phyloP scores from a whole-genome alignment of 2,797 vertebrate genomes.

The Esox masquinongy region DNA sequence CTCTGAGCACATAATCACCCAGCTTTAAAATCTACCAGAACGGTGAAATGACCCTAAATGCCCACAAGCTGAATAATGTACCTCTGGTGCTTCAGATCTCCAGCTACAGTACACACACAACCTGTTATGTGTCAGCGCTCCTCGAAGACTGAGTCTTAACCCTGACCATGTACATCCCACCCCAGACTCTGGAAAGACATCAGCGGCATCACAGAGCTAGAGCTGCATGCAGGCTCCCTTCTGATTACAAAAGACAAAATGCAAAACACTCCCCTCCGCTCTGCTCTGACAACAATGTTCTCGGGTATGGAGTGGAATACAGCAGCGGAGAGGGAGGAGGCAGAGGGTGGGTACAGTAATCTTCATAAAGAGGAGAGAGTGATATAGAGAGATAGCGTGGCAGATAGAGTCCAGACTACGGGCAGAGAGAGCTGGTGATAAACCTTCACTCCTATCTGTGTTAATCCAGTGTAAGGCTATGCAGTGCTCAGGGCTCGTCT shows the following conservation, averaged over 20 bases:
- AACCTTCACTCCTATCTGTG: slow-evolving; percentile 19
- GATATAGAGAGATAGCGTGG: slow-evolving; percentile 14
- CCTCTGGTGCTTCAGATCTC: not conserved
- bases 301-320: not conserved
- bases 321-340: not conserved
- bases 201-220: not conserved
- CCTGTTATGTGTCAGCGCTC: slow-evolving; percentile 15
- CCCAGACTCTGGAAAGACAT: not conserved
- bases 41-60: slow-evolving; percentile 19
- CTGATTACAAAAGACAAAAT: not conserved
- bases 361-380: not conserved
- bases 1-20: slow-evolving; percentile 25
- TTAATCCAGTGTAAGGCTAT: slow-evolving; percentile 32
- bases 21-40: slow-evolving; percentile 13
- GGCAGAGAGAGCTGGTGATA: slow-evolving; percentile 16
- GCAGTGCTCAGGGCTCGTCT: slow-evolving; percentile 25
- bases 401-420: slow-evolving; percentile 8
- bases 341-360: not conserved
- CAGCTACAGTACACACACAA: slow-evolving; percentile 1
- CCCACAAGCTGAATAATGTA: slow-evolving; percentile 13
- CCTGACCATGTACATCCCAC: slow-evolving; percentile 16
- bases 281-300: not conserved
- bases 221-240: not conserved
- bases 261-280: not conserved
- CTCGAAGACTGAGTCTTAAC: slow-evolving; percentile 21